A percentile compares a stretch with the other conserved stretches of the same genome.
Conservation (phyloP, 2,888 invertebrate species). For the Melinaea menophilus region DNA sequence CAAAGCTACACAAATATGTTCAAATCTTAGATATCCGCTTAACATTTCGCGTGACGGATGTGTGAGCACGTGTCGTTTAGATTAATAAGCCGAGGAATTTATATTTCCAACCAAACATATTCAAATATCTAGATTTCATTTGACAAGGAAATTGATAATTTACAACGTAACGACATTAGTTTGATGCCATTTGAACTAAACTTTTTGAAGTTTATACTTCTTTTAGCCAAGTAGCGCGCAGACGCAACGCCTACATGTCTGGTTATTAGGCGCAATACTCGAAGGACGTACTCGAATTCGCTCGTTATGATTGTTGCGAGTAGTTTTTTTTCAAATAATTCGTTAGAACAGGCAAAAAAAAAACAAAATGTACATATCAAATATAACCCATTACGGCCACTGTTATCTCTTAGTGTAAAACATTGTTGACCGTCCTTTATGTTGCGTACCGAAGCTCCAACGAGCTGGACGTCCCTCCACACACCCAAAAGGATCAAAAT, state of each 20-base stretch:
- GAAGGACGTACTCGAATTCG: no score
- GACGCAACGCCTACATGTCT: no score
- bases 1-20: constrained; percentile 31
- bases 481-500: background rate
- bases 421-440: background rate
- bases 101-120: constrained; percentile 55
- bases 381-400: no score
- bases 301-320: no score
- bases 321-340: no score
- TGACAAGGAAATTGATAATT: constrained; percentile 76
- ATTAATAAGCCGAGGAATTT: constrained; percentile 65
- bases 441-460: background rate
- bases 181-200: background rate
- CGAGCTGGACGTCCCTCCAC: background rate
- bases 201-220: no score
- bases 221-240: no score
- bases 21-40: constrained; percentile 31
- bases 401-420: no score
- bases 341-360: no score
- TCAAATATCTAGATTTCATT: constrained; percentile 74
- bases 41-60: constrained; percentile 57
- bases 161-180: constrained; percentile 68
- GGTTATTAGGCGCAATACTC: no score
- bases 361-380: no score
- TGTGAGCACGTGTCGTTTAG: constrained; percentile 64